phyloP scores from a whole-genome alignment of 2,797 vertebrate species.

The Gymnocypris eckloni region DNA sequence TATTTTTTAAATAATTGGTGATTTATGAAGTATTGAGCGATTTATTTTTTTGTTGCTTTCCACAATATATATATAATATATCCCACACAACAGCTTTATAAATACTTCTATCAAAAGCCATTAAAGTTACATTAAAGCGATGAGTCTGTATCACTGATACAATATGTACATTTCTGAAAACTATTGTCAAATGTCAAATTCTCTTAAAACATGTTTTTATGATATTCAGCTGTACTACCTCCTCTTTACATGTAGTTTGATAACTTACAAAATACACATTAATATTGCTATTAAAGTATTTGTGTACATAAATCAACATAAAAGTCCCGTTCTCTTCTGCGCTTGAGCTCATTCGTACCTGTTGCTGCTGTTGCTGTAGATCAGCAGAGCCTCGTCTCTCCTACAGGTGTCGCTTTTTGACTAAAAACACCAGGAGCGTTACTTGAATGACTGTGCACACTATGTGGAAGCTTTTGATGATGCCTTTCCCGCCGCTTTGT shows the following conservation, averaged over 20 bases:
- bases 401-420: conserved; percentile 88
- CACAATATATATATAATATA: too few species aligned
- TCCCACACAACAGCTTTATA: not conserved
- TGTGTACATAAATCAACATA: not conserved
- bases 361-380: conserved; percentile 80
- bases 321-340: not conserved
- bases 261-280: not conserved
- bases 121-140: not conserved
- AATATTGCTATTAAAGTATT: not conserved
- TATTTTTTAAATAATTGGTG: not conserved
- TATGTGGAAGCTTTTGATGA: conserved; percentile 66
- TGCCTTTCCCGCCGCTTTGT: conserved; percentile 37
- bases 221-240: not conserved
- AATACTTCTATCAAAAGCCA: too few species aligned
- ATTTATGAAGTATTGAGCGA: not conserved
- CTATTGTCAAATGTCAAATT: too few species aligned
- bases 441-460: conserved; percentile 82
- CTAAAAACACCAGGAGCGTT: conserved; percentile 85
- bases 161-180: not conserved
- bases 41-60: not conserved
- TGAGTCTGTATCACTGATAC: not conserved
- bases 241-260: not conserved
- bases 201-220: not conserved
- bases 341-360: conserved; percentile 69
- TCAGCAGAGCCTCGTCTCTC: conserved; percentile 54